A percentile compares a stretch with the other conserved stretches of the same genome.
Conservation (phyloP, 2,113 vertebrate species). For the Sander lucioperca region DNA sequence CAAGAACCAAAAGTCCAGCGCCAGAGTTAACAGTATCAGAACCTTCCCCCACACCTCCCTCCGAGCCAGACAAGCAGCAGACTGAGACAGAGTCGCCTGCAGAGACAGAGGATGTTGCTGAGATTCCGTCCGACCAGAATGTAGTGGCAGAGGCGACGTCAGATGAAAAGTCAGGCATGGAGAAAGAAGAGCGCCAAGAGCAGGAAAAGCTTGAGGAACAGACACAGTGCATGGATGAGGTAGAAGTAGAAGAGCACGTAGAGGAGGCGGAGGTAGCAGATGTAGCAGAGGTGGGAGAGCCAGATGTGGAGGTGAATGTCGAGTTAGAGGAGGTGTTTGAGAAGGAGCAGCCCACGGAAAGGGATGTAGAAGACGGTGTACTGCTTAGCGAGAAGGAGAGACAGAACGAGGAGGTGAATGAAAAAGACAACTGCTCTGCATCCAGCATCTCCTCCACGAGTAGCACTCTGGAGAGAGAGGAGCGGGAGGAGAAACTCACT, state of each 20-base stretch:
- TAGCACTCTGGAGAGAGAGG: constrained; percentile 97
- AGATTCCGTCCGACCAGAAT: constrained; percentile 43
- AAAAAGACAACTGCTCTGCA: constrained; percentile 98
- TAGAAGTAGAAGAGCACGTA: constrained; percentile 63
- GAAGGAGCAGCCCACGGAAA: constrained; percentile 83
- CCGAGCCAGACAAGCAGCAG: constrained; percentile 64
- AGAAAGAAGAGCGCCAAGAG: constrained; percentile 37
- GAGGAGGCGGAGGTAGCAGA: constrained; percentile 61
- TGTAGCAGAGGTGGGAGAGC: constrained; percentile 39
- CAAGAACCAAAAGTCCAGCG: constrained; percentile 60
- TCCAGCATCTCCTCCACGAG: constrained; percentile 98
- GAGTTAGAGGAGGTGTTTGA: constrained; percentile 81
- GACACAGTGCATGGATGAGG: constrained; percentile 35
- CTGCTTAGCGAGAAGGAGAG: constrained; percentile 96
- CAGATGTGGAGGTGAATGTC: constrained; percentile 62
- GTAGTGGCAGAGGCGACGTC: constrained; percentile 19
- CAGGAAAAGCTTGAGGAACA: constrained; percentile 46
- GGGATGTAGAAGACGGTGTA: constrained; percentile 88
- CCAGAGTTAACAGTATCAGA: constrained; percentile 62
- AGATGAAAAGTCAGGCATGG: constrained; percentile 31
- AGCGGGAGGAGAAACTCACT: constrained; percentile 91
- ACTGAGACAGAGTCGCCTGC: constrained; percentile 46
- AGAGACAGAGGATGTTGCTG: constrained; percentile 40
- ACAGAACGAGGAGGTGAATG: constrained; percentile 97
- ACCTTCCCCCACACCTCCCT: constrained; percentile 39